Evolutionary conservation across 2,797 vertebrate species (phyloP).

Genomic region (Lindbergichthys nudifrons): DNA sequence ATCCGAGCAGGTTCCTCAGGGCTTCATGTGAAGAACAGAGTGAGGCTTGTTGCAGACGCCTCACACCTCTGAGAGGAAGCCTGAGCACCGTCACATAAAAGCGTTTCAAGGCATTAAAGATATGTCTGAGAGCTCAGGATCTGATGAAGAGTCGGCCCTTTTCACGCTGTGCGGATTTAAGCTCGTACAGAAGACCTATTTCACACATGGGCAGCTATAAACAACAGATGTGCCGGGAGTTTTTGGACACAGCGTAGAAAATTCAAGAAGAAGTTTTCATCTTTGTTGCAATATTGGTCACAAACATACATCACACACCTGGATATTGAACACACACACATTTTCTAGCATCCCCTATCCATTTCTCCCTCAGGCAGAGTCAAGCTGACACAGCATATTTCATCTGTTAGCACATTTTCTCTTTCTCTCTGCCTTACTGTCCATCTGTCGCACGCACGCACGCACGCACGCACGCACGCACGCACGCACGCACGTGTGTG

Average conservation of each 20-base stretch:
- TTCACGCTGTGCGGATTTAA: constrained; percentile 38
- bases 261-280: constrained; percentile 10
- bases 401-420: constrained; percentile 58
- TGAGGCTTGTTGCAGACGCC: constrained; percentile 30
- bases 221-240: constrained; percentile 37
- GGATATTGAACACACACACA: constrained; percentile 33
- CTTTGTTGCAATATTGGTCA: neutral
- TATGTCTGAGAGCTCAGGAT: constrained; percentile 36
- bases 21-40: constrained; percentile 43
- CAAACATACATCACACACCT: constrained; percentile 25
- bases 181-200: constrained; percentile 39
- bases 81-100: constrained; percentile 51
- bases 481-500: constrained; percentile 47
- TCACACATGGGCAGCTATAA: constrained; percentile 53
- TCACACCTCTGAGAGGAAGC: constrained; percentile 59
- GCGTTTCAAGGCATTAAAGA: constrained; percentile 51
- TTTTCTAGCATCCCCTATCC: constrained; percentile 33
- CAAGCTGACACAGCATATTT: constrained; percentile 53
- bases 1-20: constrained; percentile 37
- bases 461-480: too few relatives aligned
- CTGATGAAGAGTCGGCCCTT: constrained; percentile 29
- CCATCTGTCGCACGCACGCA: constrained; percentile 1
- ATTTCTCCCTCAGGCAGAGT: constrained; percentile 25
- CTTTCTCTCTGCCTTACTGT: constrained; percentile 15
- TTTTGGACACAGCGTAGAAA: constrained; percentile 15